Evolutionary conservation across 2,113 vertebrate genomes (phyloP).

Genomic region (Entomyzon cyanotis): DNA sequence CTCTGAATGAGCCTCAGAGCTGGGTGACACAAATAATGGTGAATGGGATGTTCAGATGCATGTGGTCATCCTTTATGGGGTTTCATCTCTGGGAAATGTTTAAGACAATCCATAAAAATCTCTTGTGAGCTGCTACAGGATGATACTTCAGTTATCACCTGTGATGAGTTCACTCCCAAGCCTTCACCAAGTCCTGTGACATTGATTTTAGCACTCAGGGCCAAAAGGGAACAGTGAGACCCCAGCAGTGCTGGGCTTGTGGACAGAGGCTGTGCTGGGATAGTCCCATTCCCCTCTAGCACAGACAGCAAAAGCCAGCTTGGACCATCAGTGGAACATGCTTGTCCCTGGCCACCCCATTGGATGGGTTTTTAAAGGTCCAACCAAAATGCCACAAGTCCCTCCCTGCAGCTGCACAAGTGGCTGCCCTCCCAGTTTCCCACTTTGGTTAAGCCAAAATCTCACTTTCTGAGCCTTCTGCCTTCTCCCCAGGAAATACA

Average conservation of each 20-base stretch:
- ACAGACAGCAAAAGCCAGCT: accelerated
- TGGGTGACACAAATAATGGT: neutral
- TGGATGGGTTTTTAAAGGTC: neutral
- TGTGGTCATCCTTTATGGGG: neutral
- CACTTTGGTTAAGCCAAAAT: neutral
- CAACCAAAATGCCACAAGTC: neutral
- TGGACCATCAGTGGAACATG: neutral
- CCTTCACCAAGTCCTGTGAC: neutral
- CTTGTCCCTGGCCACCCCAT: accelerated
- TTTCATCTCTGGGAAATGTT: neutral
- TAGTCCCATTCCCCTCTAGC: neutral
- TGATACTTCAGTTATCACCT: neutral
- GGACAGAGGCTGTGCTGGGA: neutral
- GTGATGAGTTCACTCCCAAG: neutral
- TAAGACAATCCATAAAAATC: neutral
- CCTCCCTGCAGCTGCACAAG: neutral
- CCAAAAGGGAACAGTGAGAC: neutral
- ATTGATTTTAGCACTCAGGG: neutral
- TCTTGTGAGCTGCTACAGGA: neutral
- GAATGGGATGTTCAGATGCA: neutral
- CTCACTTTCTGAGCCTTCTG: neutral
- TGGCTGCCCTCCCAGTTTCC: neutral
- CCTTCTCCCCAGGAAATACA: neutral
- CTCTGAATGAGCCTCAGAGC: neutral
- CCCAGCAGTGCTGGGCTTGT: neutral